Evolutionary conservation across 2,797 vertebrate genomes (phyloP), one percentile per base, ranked within the genome.

Genomic region (Peromyscus aztecus): DNA sequence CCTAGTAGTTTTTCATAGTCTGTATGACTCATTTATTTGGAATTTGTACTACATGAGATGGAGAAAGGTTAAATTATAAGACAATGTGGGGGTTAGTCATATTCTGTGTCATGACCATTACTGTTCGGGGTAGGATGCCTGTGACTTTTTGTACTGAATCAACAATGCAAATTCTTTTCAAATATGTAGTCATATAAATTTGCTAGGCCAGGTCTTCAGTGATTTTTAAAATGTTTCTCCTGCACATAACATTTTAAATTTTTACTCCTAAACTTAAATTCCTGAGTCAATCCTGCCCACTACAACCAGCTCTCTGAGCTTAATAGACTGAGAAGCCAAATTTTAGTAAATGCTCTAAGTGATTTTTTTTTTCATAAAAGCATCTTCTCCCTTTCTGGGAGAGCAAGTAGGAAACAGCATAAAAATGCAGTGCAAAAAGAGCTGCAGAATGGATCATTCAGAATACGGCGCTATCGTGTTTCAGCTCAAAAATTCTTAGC

Each of bases 131-230:
- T 91, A 52, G 49, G 23, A 43, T 82, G 29, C 63, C 46, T 82
- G 6, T 46, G 40, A 23, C 61, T 34, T 1, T 49, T 83, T 85
- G 19, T 76, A 86, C 14, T 27, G 80, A 82, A 40, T 80, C 77
- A 93, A 83, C 16, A 83, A 46, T 69, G 52, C 89, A 67, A 95
- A 83, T 57, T 19, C 1, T 75, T 94, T 75, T 94, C 27, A 90
- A 75, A 73, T 76, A 49, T 12, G 21, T 65, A 86, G 34, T 84
- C 16, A 65, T 34, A 65, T 3, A 37, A 17, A 94, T 90, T 76
- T 96, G 90, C 49, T 94, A 75, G 63, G 43, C 16, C 2, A 85
- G 13, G 85, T 40, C 43, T 63, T 90, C 87, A 43, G 13, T 91
- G 17, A 52, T 80, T 83, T 92, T 92, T 0, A 19, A 73, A 49